phyloP scores from a whole-genome alignment of 2,797 vertebrate species.

The Scomberomorus guttatus region DNA sequence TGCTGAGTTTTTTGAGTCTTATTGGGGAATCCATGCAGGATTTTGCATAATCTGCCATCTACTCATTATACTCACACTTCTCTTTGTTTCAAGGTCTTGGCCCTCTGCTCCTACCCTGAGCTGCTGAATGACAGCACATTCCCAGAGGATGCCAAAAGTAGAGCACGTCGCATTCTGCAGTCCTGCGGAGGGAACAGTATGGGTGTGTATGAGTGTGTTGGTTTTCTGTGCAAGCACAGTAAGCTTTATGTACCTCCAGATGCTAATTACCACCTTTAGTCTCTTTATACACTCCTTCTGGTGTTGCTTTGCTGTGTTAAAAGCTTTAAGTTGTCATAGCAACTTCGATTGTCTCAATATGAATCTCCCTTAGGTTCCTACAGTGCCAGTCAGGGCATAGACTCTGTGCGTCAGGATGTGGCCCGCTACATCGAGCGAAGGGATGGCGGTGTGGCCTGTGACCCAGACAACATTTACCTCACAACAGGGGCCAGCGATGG shows the following conservation, averaged over 20 bases:
- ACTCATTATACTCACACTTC: conserved; percentile 7
- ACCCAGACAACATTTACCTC: conserved; percentile 90
- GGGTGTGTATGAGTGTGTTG: conserved; percentile 80
- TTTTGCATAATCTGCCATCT: conserved; percentile 6
- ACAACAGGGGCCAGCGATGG: conserved; percentile 93
- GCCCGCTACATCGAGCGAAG: conserved; percentile 88
- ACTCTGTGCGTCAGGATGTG: conserved; percentile 89
- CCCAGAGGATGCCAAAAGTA: conserved; percentile 89
- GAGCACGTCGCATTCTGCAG: conserved; percentile 87
- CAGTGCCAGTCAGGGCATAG: conserved; percentile 91
- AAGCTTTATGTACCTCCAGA: neutral
- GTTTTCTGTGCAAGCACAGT: conserved; percentile 4
- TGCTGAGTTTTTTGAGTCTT: neutral
- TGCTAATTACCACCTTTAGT: conserved; percentile 15
- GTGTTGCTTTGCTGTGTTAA: neutral
- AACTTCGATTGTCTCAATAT: neutral
- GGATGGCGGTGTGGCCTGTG: conserved; percentile 88
- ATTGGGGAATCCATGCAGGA: conserved; percentile 1
- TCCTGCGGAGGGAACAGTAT: conserved; percentile 90
- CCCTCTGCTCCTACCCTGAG: conserved; percentile 89
- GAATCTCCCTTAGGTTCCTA: conserved; percentile 86
- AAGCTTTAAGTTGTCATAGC: neutral
- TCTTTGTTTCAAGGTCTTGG: conserved; percentile 86
- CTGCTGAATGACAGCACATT: conserved; percentile 87
- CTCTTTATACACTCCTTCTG: neutral